These are phyloP conservation scores for Leucophenga montana DNA, from an alignment of 2,888 invertebrate species.

Conservation along the genomic window DNA sequence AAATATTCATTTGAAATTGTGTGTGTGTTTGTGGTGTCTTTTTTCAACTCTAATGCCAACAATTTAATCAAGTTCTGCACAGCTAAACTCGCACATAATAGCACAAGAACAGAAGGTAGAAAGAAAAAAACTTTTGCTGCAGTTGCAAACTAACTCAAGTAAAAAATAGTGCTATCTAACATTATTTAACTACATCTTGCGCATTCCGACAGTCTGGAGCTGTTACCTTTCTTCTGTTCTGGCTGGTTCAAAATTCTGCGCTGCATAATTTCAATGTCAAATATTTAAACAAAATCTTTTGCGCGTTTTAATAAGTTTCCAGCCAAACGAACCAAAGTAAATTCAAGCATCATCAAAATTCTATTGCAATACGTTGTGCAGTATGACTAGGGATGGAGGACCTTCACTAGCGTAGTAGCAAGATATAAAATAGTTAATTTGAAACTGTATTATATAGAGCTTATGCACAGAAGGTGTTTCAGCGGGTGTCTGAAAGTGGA, in stretches of 20 bases:
- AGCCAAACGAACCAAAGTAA: slow-evolving; percentile 15
- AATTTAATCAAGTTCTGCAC: slow-evolving; percentile 6
- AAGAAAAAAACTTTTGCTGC: slow-evolving; percentile 5
- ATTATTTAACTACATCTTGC: background rate
- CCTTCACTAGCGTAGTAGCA: slow-evolving; percentile 40
- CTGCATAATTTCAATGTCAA: slow-evolving; percentile 64
- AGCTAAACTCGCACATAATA: background rate
- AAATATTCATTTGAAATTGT: too few species aligned
- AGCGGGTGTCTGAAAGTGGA: background rate
- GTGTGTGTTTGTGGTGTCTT: too few species aligned
- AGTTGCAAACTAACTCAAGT: background rate
- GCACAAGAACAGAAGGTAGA: background rate
- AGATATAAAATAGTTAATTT: slow-evolving; percentile 65
- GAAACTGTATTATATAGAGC: slow-evolving; percentile 22
- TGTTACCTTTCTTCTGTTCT: too few species aligned
- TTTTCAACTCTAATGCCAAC: background rate
- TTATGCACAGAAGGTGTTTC: background rate
- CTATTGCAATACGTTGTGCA: slow-evolving; percentile 10
- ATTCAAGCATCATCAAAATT: slow-evolving; percentile 25
- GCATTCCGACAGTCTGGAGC: background rate
- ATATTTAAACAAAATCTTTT: slow-evolving; percentile 64
- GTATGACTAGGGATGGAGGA: background rate
- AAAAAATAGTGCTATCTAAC: too few species aligned
- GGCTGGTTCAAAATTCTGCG: too few species aligned
- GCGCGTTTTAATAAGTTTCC: slow-evolving; percentile 38